These are phyloP conservation scores for Parapristionchus giblindavisi DNA, from an alignment of 2,888 invertebrate species.

Conservation along the genomic window DNA sequence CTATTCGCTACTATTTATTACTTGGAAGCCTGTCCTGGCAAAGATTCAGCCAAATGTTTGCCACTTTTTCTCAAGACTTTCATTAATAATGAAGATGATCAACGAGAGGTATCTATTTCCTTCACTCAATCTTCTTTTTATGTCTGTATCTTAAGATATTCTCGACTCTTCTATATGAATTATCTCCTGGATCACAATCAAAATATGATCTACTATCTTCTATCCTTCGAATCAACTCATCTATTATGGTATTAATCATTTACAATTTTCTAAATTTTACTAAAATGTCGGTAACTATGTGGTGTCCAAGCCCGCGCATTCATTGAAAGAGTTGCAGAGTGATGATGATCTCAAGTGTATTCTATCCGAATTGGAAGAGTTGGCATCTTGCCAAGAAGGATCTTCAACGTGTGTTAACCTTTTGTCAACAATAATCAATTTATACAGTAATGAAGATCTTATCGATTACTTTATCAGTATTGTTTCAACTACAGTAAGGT, in stretches of 20 bases:
- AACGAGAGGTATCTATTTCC: background rate
- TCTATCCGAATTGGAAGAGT: slow-evolving; percentile 5
- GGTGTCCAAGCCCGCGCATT: background rate
- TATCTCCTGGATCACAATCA: slow-evolving; percentile 16
- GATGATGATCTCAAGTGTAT: background rate
- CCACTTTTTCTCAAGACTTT: slow-evolving; percentile 29
- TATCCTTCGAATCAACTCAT: background rate
- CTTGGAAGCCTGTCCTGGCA: slow-evolving; percentile 2
- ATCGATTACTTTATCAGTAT: slow-evolving; percentile 8
- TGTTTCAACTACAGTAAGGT: slow-evolving; percentile 1
- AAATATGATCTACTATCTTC: slow-evolving; percentile 24
- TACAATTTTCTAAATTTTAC: background rate
- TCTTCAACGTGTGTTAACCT: slow-evolving; percentile 27
- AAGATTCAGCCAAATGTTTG: slow-evolving; percentile 12
- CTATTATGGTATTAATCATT: background rate
- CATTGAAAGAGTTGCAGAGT: background rate
- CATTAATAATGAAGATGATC: background rate
- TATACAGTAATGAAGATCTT: background rate
- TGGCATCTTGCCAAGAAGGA: slow-evolving; percentile 8
- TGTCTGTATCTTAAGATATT: background rate
- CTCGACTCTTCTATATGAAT: background rate
- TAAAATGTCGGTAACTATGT: background rate
- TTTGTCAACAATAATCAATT: background rate
- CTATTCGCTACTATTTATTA: slow-evolving; percentile 20
- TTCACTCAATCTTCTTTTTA: background rate